phyloP scores from a whole-genome alignment of 2,113 vertebrate genomes.

The Crotophaga sulcirostris region DNA sequence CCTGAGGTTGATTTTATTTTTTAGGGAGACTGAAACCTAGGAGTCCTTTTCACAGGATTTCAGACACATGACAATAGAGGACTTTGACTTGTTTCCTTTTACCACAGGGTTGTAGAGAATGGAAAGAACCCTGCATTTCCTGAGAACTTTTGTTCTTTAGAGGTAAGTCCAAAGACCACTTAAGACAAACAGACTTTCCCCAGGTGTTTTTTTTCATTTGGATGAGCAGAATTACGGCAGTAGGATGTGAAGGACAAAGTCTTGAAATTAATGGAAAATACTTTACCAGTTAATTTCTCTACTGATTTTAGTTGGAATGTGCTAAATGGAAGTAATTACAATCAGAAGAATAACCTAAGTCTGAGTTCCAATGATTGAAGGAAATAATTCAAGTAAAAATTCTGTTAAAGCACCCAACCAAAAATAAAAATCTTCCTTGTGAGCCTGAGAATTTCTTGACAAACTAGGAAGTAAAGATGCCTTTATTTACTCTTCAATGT shows the following conservation, averaged over 20 bases:
- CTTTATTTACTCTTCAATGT: not conserved
- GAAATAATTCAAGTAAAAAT: not conserved
- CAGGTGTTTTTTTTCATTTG: not conserved
- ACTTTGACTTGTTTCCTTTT: conserved; percentile 59
- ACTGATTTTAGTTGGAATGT: not conserved
- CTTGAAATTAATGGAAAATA: not conserved
- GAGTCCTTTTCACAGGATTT: not conserved
- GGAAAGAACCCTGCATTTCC: conserved; percentile 52
- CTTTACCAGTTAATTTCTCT: not conserved
- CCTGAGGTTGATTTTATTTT: not conserved
- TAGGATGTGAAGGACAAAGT: not conserved
- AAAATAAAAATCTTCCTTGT: not conserved
- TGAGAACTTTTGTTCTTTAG: conserved; percentile 51
- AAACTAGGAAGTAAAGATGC: not conserved
- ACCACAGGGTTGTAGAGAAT: conserved; percentile 47
- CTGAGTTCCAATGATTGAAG: not conserved
- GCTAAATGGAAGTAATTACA: not conserved
- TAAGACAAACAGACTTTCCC: not conserved
- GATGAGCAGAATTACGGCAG: not conserved
- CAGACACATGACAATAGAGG: not conserved
- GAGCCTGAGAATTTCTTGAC: not conserved
- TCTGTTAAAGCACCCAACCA: not conserved
- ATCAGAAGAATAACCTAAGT: not conserved
- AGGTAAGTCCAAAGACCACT: conserved; percentile 15
- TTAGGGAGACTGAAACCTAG: not conserved